Base-by-base conservation (phyloP, 2,888 invertebrate genomes). In the Pseudococcus longispinus region DNA sequence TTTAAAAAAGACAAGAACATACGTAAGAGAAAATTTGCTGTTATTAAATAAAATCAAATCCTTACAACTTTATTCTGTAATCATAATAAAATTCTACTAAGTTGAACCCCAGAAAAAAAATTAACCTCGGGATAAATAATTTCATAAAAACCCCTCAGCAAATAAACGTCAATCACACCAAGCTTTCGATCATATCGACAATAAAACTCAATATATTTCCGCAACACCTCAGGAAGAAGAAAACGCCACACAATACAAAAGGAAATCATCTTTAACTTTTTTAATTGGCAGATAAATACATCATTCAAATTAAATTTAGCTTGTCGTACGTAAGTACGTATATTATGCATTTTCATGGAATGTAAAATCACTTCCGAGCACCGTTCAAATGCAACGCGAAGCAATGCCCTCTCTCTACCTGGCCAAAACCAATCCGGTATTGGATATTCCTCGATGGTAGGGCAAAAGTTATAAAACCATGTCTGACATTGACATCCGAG, bases 391-490 rank as follows among this genome's bases (percentile, higher is more conserved):
- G 77, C 77, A 80, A 80, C 77, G 42, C 23, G 77, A 77, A 86
- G 46, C 77, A 80, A 80, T 86, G 86, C 86, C 86, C 86, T 86
- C 80, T 85, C 74, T 86, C 77, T 32, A 29, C 77, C 5, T 32
- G 44, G 15, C 37, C 77, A 32, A 29, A 32, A 37, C 86, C 86
- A 86, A 86, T 86, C 86, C 86, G 77, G 80, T 55, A 80, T 80
- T 55, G 77, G 77, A 80, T 86, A 32, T 86, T 46, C 29, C 37
- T 80, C 86, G 77, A 86, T 86, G 86, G 86, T 86, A 86, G 86
- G 86, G 86, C 51, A 86, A 55, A 86, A 86, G 86, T 86, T 86
- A 86, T 86, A 86, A 86, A 86, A 86, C 80, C 77, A 80, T 86
- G 86, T 86, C 86, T 86, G 86, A 86, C 86, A 86, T 86, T 86